Evolutionary conservation across 2,888 invertebrate species (phyloP).

Genomic region (Heliconius sara): DNA sequence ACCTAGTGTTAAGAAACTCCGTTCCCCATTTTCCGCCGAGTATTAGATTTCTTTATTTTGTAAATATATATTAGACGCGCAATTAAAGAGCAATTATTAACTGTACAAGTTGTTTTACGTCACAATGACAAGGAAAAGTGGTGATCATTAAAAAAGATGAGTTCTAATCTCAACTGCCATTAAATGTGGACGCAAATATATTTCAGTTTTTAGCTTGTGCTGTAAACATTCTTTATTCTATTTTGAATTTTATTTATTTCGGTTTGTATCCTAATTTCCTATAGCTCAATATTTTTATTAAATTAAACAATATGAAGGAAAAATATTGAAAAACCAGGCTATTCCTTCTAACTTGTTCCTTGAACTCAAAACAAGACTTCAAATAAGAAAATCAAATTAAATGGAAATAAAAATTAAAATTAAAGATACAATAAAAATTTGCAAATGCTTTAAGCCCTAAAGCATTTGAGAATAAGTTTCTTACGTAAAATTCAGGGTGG

Average conservation of each 20-base stretch:
- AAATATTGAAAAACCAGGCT: neutral
- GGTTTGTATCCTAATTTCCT: neutral
- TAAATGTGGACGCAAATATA: conserved; percentile 15
- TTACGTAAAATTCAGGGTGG: neutral
- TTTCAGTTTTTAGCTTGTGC: conserved; percentile 8
- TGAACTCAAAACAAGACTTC: neutral
- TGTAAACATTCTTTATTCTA: neutral
- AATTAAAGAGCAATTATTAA: conserved; percentile 55
- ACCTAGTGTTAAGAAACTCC: too few relatives aligned
- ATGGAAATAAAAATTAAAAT: neutral
- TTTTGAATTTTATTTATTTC: neutral
- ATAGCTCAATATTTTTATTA: neutral
- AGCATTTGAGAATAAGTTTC: conserved; percentile 3
- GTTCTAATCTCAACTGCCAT: conserved; percentile 29
- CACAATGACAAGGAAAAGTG: conserved; percentile 63
- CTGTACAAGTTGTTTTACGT: conserved; percentile 54
- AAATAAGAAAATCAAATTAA: neutral
- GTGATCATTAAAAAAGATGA: conserved; percentile 53
- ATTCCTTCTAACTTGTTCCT: too few relatives aligned
- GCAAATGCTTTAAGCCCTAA: neutral
- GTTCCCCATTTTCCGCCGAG: too few relatives aligned
- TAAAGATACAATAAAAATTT: neutral
- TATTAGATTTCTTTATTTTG: neutral
- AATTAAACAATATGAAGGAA: neutral
- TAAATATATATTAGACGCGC: conserved; percentile 55